Evolutionary conservation across 2,888 invertebrate genomes (phyloP), one percentile per base, ranked within the genome.

Genomic region (Catocala sponsa): DNA sequence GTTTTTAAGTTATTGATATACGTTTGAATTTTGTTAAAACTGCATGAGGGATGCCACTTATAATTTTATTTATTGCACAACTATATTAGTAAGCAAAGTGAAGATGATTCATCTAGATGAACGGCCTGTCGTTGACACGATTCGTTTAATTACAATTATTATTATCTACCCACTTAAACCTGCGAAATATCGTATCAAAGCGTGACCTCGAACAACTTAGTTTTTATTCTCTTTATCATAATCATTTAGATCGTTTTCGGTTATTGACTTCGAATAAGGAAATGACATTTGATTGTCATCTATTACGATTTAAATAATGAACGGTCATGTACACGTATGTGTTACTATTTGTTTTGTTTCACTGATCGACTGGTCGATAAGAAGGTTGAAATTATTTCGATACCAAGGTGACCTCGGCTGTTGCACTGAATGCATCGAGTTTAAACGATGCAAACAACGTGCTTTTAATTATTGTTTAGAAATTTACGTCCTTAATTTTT

Each of bases 211-310:
- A 55, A 65, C 43, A 47, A 56, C 48, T 70, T 61, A 38, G 51
- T 55, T 69, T 64, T 65, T 69, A 58, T 70, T 55, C 33, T 53
- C 35, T 57, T 65, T 59, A 62, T 65, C 13, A 54, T 60, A 68
- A 66, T 72, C 55, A 55, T 54, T 62, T 57, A 61, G 59, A 73
- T 79, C 71, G 76, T 77, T 82, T 78, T 78, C 80, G 83, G 84
- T 84, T 84, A 86, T 86, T 85, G 84, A 87, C 85, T 79, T 76
- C 74, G 69, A 78, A 81, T 71, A 73, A 85, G 80, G 81, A 86
- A 84, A 83, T 81, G 78, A 80, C 77, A 81, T 81, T 81, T 70
- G 68, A 65, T 73, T 72, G 78, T 73, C 76, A 67, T 79, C 68
- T 78, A 78, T 67, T 61, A 63, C 57, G 67, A 75, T 70, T 68